Evolutionary conservation across 2,797 vertebrate species (phyloP).

Genomic region (Sphaeramia orbicularis): DNA sequence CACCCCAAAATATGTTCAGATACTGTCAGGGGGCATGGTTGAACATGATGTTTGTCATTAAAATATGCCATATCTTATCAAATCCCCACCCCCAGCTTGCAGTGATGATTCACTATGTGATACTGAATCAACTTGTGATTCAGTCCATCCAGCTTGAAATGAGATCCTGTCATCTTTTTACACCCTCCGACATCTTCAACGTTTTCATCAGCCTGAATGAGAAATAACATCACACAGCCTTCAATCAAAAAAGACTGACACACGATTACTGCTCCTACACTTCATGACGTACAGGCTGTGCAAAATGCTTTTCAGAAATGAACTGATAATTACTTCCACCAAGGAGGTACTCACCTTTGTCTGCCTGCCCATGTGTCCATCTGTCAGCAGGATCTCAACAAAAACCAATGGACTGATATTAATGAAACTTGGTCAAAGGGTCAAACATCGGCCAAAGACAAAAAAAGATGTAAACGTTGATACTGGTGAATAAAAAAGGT

Average conservation of each 20-base stretch:
- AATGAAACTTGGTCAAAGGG: no score
- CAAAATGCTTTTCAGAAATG: slow-evolving; percentile 6
- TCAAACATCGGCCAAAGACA: no score
- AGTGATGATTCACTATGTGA: slow-evolving; percentile 45
- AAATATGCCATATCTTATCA: slow-evolving; percentile 34
- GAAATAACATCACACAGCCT: not conserved
- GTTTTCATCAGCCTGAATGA: slow-evolving; percentile 13
- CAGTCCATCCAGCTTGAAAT: slow-evolving; percentile 22
- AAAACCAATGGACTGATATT: no score
- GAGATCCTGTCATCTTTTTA: slow-evolving; percentile 25
- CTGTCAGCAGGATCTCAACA: no score
- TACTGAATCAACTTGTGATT: slow-evolving; percentile 48
- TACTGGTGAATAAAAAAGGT: no score
- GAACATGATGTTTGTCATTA: slow-evolving; percentile 31
- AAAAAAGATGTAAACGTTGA: no score
- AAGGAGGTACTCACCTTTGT: no score
- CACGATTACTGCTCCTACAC: not conserved
- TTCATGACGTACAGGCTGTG: not conserved
- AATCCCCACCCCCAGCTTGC: slow-evolving; percentile 32
- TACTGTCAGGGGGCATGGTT: slow-evolving; percentile 28
- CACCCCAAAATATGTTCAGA: slow-evolving; percentile 1
- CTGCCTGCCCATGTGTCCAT: no score
- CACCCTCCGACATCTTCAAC: slow-evolving; percentile 9
- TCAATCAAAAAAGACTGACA: not conserved
- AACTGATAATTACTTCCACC: not conserved